Conservation (phyloP, 2,113 vertebrate genomes). For the Chamaetylas fuelleborni region DNA sequence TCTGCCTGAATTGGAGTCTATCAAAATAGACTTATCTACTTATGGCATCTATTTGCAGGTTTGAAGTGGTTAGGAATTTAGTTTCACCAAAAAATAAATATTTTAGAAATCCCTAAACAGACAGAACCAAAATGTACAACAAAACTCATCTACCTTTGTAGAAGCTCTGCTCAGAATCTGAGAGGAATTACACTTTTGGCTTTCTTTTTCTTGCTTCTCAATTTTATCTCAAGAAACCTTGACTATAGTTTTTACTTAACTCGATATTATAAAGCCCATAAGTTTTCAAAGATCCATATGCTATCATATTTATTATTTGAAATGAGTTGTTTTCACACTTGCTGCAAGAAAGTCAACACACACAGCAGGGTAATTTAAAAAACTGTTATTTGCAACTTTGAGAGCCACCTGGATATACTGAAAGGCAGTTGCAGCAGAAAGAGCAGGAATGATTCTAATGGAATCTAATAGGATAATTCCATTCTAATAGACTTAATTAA, state of each 20-base stretch:
- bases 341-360: neutral
- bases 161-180: neutral
- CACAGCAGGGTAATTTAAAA: neutral
- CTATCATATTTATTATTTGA: neutral
- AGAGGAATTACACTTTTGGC: neutral
- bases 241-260: neutral
- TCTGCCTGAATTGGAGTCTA: neutral
- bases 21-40: neutral
- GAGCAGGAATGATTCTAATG: neutral
- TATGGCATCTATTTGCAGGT: neutral
- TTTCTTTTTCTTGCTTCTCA: neutral
- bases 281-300: neutral
- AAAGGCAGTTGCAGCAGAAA: neutral
- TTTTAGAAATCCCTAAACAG: neutral
- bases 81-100: neutral
- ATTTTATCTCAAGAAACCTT: neutral
- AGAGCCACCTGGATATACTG: neutral
- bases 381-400: constrained; percentile 9
- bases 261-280: neutral
- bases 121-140: neutral
- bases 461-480: neutral
- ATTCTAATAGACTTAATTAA: neutral
- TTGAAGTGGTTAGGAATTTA: neutral
- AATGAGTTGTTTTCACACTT: constrained; percentile 25
- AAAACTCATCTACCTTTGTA: neutral